Percentiles rank a stretch among this genome's conserved stretches.
These are phyloP conservation scores for Xanthia togata DNA, from an alignment of 2,888 invertebrate genomes.

Conservation along the genomic window DNA sequence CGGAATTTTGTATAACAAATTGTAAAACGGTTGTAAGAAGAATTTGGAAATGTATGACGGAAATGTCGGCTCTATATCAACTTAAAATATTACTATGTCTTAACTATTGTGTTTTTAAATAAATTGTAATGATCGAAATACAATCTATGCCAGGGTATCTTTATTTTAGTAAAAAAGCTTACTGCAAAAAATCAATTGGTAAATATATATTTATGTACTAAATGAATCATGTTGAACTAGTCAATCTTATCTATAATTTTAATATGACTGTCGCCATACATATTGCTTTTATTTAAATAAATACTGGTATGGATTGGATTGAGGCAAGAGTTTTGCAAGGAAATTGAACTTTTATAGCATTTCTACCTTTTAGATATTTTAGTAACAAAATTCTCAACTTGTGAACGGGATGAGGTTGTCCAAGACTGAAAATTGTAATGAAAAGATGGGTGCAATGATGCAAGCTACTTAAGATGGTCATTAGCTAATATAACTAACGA, in stretches of 20 bases:
- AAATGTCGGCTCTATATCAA: conserved; percentile 3
- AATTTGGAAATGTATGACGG: conserved; percentile 13
- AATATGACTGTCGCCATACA: conserved; percentile 28
- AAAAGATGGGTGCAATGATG: conserved; percentile 42
- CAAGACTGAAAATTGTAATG: conserved; percentile 74
- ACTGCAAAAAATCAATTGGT: background rate
- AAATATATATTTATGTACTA: background rate
- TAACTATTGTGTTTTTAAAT: background rate
- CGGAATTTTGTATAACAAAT: conserved; percentile 5
- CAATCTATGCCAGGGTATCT: conserved; percentile 14
- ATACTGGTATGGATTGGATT: conserved; percentile 27
- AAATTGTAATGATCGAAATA: conserved; percentile 6
- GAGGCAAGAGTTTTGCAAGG: background rate
- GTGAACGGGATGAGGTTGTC: conserved; percentile 70
- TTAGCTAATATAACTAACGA: conserved; percentile 33
- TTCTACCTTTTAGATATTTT: background rate
- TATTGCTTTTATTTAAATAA: conserved; percentile 13
- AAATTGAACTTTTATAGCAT: background rate
- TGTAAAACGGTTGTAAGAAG: conserved; percentile 10
- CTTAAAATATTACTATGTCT: background rate
- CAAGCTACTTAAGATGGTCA: conserved; percentile 54
- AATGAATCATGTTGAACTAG: conserved; percentile 5
- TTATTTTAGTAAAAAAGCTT: background rate
- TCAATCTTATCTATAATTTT: conserved; percentile 21
- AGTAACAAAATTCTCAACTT: conserved; percentile 17